Base-by-base conservation (phyloP, 2,888 invertebrate species). In the Drosophila ochracea region DNA sequence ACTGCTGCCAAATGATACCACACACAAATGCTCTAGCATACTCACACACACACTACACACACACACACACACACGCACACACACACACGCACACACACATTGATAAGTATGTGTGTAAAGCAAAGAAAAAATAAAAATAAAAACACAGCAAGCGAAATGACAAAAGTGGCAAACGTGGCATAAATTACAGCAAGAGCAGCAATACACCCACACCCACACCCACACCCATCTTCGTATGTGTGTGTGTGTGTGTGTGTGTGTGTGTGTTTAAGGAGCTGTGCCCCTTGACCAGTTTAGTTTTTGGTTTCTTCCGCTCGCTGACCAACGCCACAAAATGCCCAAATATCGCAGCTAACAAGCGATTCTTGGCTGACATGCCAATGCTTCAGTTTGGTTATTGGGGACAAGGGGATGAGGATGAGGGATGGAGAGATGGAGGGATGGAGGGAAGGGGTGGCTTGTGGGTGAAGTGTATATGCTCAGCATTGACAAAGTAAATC, bases 121-220 rank as follows among this genome's bases (percentile, higher is more conserved):
- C 54, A 61, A 55, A 63, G 54, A 67, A 58, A 62, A 69, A 43
- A 39, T 52, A 67, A 28, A 59, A 62, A 49, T n/a, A 21, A 63
- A 67, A 66, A 76, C 68, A 70, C 53, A 70, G 73, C 85, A 67
- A 65, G 75, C 80, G 77, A 89, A 89, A 88, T 90, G 89, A 89
- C 89, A 88, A 83, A 88, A 89, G 87, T 85, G 84, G 73, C 80
- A 86, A 88, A 89, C 88, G 88, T 90, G 90, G 89, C 88, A 88
- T 90, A 90, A 88, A 84, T 88, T 90, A 89, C 81, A 73, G 69
- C 57, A 31, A 35, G 57, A 59, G n/a, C 43, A 59, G 30, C 31
- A 59, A 47, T 47, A 47, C 47, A 13, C 58, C 64, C 50, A 31
- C 57, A 64, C 11, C 55, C 21, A 64, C 11, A 66, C 31, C 47